Conservation (phyloP, 2,888 invertebrate genomes). For the Adelphocoris suturalis region DNA sequence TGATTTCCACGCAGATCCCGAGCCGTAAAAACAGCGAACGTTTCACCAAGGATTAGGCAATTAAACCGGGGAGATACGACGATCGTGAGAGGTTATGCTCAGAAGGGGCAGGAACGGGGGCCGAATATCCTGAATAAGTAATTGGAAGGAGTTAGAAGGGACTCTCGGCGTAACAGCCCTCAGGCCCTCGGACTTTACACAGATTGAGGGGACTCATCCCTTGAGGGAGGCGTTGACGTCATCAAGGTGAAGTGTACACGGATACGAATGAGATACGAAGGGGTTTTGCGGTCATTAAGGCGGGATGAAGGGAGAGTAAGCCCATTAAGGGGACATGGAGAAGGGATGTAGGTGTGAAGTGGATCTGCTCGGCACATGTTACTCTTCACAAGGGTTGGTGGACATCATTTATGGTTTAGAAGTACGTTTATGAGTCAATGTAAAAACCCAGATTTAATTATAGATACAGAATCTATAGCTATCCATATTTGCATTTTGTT, state of each 20-base stretch:
- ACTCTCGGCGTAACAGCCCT: constrained; percentile 10
- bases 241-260: constrained; percentile 12
- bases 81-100: not conserved
- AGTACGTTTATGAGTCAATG: not conserved
- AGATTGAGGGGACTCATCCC: constrained; percentile 11
- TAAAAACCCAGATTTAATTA: not conserved
- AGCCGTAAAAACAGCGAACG: not conserved
- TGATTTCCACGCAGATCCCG: not conserved
- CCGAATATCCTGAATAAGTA: constrained; percentile 24
- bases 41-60: constrained; percentile 20
- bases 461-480: too few species aligned
- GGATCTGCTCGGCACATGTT: not conserved
- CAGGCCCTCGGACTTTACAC: constrained; percentile 8
- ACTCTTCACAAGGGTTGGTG: not conserved
- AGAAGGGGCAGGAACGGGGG: not conserved
- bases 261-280: not conserved
- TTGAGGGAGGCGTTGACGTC: not conserved
- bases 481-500: too few species aligned
- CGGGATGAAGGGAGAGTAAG: not conserved
- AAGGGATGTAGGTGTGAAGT: constrained; percentile 21
- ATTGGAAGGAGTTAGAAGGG: constrained; percentile 22
- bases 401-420: not conserved
- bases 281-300: not conserved
- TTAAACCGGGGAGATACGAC: not conserved
- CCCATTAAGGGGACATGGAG: constrained; percentile 5